Conservation (phyloP, 2,888 invertebrate species). For the Balanococcus diminutus region DNA sequence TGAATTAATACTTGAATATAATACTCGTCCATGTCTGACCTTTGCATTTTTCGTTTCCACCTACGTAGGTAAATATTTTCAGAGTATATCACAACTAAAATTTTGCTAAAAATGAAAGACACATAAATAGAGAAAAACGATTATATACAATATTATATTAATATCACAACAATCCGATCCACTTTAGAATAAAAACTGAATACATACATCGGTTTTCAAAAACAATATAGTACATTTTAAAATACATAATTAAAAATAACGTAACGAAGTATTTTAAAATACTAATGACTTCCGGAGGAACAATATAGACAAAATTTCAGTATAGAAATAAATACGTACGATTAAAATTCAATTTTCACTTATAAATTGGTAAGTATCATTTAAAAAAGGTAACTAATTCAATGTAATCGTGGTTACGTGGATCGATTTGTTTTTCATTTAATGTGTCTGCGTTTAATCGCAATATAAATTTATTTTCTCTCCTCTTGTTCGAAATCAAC, state of each 20-base stretch:
- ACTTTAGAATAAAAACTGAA: neutral
- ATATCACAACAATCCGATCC: conserved; percentile 42
- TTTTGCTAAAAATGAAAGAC: conserved; percentile 7
- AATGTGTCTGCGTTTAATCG: conserved; percentile 4
- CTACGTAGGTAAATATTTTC: neutral
- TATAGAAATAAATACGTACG: neutral
- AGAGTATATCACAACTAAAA: neutral
- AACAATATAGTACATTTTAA: neutral
- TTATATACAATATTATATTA: conserved; percentile 26
- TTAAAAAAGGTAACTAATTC: conserved; percentile 24
- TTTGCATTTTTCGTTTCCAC: neutral
- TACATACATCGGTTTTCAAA: neutral
- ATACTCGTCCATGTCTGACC: neutral
- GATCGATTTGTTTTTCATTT: conserved; percentile 11
- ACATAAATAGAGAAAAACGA: neutral
- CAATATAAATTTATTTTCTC: neutral
- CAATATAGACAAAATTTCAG: neutral
- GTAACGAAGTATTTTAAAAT: conserved; percentile 4
- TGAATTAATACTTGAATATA: conserved; percentile 20
- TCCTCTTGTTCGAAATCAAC: neutral
- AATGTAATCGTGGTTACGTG: neutral
- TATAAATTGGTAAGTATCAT: neutral
- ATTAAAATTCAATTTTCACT: neutral
- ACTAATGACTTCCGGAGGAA: neutral
- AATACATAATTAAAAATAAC: neutral